These are phyloP conservation scores for Netelia inedita DNA, from an alignment of 2,888 invertebrate species.

Conservation along the genomic window DNA sequence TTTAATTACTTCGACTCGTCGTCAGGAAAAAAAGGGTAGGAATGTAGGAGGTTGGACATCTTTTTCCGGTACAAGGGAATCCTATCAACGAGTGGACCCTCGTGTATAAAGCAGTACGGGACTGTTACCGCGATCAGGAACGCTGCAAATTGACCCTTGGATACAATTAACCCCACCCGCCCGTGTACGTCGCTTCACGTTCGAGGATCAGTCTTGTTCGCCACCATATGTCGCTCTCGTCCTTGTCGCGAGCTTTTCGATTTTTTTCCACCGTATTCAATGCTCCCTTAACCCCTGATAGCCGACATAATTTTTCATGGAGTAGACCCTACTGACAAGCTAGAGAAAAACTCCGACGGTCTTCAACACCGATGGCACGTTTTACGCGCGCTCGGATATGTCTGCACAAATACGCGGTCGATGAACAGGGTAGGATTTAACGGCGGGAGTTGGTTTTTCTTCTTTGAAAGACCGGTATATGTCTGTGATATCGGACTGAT, in stretches of 20 bases:
- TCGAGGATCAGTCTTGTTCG: background rate
- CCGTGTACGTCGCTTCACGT: background rate
- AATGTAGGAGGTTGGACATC: no score
- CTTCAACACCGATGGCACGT: background rate
- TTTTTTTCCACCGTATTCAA: background rate
- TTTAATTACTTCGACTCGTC: background rate
- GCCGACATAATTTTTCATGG: background rate
- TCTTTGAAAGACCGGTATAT: background rate
- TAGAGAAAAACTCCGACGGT: background rate
- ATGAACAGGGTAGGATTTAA: background rate
- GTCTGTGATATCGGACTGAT: no score
- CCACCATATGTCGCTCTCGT: slow-evolving; percentile 6
- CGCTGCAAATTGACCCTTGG: no score
- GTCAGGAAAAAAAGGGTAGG: no score
- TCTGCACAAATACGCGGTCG: background rate
- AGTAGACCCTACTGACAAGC: background rate
- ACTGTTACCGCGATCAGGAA: no score
- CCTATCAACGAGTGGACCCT: no score
- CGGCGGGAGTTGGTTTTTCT: background rate
- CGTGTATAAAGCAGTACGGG: no score
- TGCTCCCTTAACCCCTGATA: background rate
- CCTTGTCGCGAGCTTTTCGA: slow-evolving; percentile 9
- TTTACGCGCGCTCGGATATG: background rate
- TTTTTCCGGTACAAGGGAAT: no score
- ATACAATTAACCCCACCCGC: no score